phyloP scores from a whole-genome alignment of 64 coral and sea anemone species.

The Dendronephthya gigantea region DNA sequence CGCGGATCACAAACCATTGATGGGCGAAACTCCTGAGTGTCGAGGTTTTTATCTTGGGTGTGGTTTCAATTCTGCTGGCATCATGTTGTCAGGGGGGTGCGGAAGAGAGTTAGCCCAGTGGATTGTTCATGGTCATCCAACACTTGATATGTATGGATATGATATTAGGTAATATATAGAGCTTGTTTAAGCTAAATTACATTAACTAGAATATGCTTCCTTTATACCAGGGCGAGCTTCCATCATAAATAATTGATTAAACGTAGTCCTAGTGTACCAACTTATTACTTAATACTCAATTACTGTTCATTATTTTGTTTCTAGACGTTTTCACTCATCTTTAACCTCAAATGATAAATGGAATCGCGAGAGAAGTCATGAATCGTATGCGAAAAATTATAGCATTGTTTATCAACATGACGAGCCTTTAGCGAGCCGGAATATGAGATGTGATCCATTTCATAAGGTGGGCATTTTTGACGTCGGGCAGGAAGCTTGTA shows the following conservation, averaged over 20 bases:
- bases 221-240: too few relatives aligned
- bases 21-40: slow-evolving; percentile 79
- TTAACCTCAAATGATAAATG: slow-evolving; percentile 61
- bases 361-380: slow-evolving; percentile 86
- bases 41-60: slow-evolving; percentile 89
- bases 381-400: slow-evolving; percentile 97
- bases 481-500: too few relatives aligned
- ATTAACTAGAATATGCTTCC: too few relatives aligned
- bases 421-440: slow-evolving; percentile 74
- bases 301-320: background rate
- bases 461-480: slow-evolving; percentile 63
- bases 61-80: slow-evolving; percentile 91
- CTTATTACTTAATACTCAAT: too few relatives aligned
- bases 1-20: slow-evolving; percentile 82
- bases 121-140: slow-evolving; percentile 68
- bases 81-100: slow-evolving; percentile 95
- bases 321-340: slow-evolving; percentile 79
- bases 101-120: slow-evolving; percentile 79
- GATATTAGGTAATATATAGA: slow-evolving; percentile 63
- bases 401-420: slow-evolving; percentile 86
- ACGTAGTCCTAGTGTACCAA: too few relatives aligned
- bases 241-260: too few relatives aligned
- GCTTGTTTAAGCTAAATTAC: background rate
- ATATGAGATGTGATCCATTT: slow-evolving; percentile 86
- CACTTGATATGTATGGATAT: slow-evolving; percentile 80